phyloP scores from a whole-genome alignment of 2,113 vertebrate genomes.

The Rallus limicola region DNA sequence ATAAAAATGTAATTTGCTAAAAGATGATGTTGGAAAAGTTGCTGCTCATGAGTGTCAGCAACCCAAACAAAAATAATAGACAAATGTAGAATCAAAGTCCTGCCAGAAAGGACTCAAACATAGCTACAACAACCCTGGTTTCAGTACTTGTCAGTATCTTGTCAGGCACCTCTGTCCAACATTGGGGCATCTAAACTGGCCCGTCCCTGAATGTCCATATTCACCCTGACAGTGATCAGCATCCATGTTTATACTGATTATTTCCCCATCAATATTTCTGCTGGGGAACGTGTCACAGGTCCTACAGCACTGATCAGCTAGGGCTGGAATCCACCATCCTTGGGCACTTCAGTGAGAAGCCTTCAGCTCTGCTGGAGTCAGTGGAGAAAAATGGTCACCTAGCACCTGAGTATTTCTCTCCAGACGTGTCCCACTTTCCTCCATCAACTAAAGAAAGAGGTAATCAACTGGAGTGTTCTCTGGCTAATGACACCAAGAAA shows the following conservation, averaged over 20 bases:
- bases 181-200: neutral
- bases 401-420: neutral
- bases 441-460: neutral
- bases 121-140: neutral
- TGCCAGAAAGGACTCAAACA: neutral
- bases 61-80: neutral
- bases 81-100: neutral
- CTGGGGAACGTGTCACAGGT: neutral
- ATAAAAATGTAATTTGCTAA: neutral
- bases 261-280: neutral
- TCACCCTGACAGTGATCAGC: neutral
- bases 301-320: neutral
- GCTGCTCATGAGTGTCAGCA: neutral
- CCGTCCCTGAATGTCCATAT: neutral
- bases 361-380: neutral
- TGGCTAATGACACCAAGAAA: neutral
- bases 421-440: neutral
- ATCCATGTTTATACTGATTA: neutral
- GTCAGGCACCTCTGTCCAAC: neutral
- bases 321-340: neutral
- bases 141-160: neutral
- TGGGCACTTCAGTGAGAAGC: neutral
- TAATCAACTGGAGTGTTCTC: neutral
- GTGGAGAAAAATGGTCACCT: neutral
- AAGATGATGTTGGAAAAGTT: neutral